These are phyloP conservation scores for Nasua narica DNA, from an alignment of 2,797 vertebrate species.

Conservation along the genomic window DNA sequence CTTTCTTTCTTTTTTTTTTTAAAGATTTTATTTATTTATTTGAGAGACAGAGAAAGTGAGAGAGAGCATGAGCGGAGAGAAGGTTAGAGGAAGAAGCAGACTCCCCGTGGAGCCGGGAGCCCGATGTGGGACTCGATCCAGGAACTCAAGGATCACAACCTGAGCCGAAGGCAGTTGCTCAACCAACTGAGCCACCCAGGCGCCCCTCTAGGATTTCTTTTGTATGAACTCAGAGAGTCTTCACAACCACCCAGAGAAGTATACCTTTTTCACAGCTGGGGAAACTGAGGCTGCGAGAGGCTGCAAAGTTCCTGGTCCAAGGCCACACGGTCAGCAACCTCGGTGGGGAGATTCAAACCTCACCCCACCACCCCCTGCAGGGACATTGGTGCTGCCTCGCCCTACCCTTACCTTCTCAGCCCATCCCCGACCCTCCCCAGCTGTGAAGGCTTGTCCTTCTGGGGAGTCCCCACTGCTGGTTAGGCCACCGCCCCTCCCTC, in stretches of 20 bases:
- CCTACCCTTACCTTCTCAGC: neutral
- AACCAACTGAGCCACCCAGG: too few relatives aligned
- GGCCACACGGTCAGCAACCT: neutral
- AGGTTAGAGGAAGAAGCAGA: too few relatives aligned
- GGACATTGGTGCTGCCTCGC: rapidly evolving
- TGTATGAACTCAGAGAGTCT: rapidly evolving
- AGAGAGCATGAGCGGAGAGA: too few relatives aligned
- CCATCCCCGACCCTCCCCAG: neutral
- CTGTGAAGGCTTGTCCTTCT: neutral
- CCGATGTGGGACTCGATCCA: too few relatives aligned
- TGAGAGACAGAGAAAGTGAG: too few relatives aligned
- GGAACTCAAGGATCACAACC: too few relatives aligned
- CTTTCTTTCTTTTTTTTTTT: rapidly evolving
- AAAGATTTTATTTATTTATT: too few relatives aligned
- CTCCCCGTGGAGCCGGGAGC: too few relatives aligned
- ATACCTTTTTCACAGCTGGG: neutral
- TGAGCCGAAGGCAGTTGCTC: too few relatives aligned
- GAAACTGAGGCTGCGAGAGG: neutral
- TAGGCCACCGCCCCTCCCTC: neutral
- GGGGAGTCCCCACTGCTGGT: neutral
- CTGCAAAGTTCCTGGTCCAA: neutral
- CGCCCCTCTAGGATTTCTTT: neutral
- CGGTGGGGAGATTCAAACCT: neutral
- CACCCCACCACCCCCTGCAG: rapidly evolving
- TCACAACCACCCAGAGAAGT: neutral